Conservation (phyloP, 2,113 vertebrate genomes). For the Neopipo cinnamomea region DNA sequence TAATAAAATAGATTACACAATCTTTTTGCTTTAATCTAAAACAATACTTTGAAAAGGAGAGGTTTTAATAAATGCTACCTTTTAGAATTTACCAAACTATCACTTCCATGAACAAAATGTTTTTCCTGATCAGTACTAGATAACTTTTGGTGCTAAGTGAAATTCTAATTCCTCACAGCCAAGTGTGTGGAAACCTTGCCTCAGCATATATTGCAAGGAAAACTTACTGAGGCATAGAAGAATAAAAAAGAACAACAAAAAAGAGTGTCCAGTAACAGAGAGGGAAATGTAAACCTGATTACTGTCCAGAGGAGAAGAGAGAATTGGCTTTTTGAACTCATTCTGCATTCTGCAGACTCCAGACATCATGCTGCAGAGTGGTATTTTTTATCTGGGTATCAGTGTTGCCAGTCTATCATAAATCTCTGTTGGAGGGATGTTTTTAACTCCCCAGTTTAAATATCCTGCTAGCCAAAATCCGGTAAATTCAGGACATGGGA, state of each 20-base stretch:
- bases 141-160: constrained; percentile 1
- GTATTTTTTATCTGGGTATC: neutral
- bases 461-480: neutral
- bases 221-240: neutral
- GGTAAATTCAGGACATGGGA: neutral
- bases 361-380: neutral
- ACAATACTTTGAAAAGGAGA: neutral
- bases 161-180: neutral
- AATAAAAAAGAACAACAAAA: neutral
- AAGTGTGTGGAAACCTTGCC: neutral
- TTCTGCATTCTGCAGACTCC: neutral
- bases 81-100: neutral
- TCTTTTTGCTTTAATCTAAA: constrained; percentile 9
- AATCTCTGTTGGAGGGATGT: neutral
- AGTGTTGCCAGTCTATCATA: neutral
- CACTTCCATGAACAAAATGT: neutral
- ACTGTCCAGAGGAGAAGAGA: neutral
- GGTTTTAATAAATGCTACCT: neutral
- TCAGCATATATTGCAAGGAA: neutral
- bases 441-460: neutral
- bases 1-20: constrained; percentile 1
- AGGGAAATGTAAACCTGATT: neutral
- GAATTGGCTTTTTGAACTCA: neutral
- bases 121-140: neutral
- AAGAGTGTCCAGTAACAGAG: neutral